A percentile compares a stretch with the other conserved stretches of the same genome.
These are phyloP conservation scores for Jacana jacana DNA, from an alignment of 2,113 vertebrate genomes.

Conservation along the genomic window DNA sequence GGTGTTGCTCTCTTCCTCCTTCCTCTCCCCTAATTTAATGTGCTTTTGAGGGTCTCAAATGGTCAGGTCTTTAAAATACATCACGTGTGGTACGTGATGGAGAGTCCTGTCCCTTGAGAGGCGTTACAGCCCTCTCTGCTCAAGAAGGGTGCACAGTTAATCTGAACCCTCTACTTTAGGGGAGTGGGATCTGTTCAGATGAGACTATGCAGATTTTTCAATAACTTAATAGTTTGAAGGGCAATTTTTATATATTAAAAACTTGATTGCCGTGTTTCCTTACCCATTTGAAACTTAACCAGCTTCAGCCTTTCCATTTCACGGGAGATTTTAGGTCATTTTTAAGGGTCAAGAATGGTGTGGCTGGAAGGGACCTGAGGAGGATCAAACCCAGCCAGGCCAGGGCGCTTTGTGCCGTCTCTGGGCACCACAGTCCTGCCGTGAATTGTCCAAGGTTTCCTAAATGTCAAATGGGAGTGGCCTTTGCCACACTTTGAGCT, in stretches of 20 bases:
- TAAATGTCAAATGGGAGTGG: neutral
- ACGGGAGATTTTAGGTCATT: neutral
- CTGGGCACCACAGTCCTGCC: neutral
- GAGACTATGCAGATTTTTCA: neutral
- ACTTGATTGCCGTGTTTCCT: neutral
- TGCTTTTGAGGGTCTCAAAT: neutral
- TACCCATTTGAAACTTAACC: neutral
- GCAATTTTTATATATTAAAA: neutral
- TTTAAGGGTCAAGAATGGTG: neutral
- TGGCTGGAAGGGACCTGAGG: neutral
- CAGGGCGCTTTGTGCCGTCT: neutral
- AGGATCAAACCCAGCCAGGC: neutral
- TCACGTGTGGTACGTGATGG: neutral
- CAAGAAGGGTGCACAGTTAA: neutral
- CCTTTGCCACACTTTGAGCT: neutral
- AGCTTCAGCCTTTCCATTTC: neutral
- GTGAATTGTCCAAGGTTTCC: neutral
- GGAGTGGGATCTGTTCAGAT: neutral
- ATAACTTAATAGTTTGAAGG: neutral
- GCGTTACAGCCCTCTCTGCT: neutral
- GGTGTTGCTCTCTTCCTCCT: neutral
- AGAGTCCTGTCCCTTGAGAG: neutral
- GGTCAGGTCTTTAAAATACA: neutral
- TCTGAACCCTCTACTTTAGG: neutral
- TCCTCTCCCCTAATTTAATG: neutral